Conservation (phyloP, 2,888 invertebrate genomes). For the Petrolisthes cinctipes region DNA sequence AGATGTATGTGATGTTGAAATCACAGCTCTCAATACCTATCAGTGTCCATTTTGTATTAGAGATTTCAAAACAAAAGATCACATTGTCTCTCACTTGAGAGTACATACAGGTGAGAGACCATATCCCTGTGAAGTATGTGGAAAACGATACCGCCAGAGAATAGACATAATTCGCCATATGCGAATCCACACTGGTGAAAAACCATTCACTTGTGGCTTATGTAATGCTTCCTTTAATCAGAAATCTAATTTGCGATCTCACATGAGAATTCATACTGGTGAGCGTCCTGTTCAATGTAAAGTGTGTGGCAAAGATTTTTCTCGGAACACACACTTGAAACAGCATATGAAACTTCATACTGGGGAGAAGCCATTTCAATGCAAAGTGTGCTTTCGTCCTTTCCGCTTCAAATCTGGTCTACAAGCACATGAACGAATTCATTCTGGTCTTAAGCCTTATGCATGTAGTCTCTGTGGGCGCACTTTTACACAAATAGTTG, state of each 20-base stretch:
- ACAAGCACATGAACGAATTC: constrained; percentile 61
- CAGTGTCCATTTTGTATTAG: constrained; percentile 50
- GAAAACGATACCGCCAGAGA: constrained; percentile 48
- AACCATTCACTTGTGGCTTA: constrained; percentile 53
- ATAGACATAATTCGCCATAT: constrained; percentile 57
- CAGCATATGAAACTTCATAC: constrained; percentile 54
- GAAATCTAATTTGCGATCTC: constrained; percentile 52
- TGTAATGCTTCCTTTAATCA: constrained; percentile 55
- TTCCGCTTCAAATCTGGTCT: constrained; percentile 59
- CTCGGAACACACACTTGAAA: constrained; percentile 54
- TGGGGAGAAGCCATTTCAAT: constrained; percentile 52
- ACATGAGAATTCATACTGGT: constrained; percentile 55
- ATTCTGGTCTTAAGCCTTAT: constrained; percentile 59
- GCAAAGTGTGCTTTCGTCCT: constrained; percentile 46
- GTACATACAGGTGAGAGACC: constrained; percentile 55
- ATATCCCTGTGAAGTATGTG: constrained; percentile 58
- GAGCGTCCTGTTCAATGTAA: constrained; percentile 57
- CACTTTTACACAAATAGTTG: constrained; percentile 46
- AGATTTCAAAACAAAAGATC: constrained; percentile 50
- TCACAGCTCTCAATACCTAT: constrained; percentile 37
- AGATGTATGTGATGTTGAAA: constrained; percentile 41
- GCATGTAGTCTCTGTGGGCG: constrained; percentile 58
- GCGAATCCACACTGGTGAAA: constrained; percentile 57
- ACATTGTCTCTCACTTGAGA: constrained; percentile 49
- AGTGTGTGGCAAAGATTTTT: constrained; percentile 56